Evolutionary conservation across 2,113 vertebrate species (phyloP), one percentile per base, ranked within the genome.

Genomic region (Xiphias gladius): DNA sequence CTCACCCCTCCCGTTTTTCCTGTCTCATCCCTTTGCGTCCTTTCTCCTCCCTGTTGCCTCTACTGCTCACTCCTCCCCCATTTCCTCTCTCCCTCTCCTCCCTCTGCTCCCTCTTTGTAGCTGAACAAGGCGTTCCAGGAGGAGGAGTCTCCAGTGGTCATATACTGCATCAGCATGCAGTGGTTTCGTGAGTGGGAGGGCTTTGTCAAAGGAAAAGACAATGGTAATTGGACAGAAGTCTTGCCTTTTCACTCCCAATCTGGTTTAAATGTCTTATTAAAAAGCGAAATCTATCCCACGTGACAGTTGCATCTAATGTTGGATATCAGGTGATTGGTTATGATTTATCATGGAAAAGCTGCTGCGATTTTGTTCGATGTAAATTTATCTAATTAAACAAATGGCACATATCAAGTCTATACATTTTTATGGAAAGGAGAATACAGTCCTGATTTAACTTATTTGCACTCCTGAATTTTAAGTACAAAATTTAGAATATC

Each of bases 141-240:
- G 94, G 98, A 99, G 88, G 97, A 99, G 90, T 97, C 97, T 86
- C 97, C 97, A 13, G 95, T 97, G 73, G 96, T 96, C 26, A 99
- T 99, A 91, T 99, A 98, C 92, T 99, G 97, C 91, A 99, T 99
- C 95, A 99, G 97, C 95, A 99, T 99, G 98, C 97, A 99, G 65
- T 99, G 98, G 98, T 99, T 99, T 93, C 96, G 98, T 89, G 98
- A 99, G 90, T 99, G 98, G 98, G 98, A 99, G 92, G 97, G 95
- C 83, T 99, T 99, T 89, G 98, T 99, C 88, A 99, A 99, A 95
- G 98, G 97, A 82, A 99, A 99, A 94, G 97, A 99, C 93, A 97
- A 94, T 86, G 98, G 98, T 99, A 94, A 97, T 96, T 95, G 75
- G 79, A 82, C 75, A 69, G 39, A 43, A 46, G 39, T 72, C 68